phyloP scores from a whole-genome alignment of 2,888 invertebrate species.

The Cryptophagus acutangulus region DNA sequence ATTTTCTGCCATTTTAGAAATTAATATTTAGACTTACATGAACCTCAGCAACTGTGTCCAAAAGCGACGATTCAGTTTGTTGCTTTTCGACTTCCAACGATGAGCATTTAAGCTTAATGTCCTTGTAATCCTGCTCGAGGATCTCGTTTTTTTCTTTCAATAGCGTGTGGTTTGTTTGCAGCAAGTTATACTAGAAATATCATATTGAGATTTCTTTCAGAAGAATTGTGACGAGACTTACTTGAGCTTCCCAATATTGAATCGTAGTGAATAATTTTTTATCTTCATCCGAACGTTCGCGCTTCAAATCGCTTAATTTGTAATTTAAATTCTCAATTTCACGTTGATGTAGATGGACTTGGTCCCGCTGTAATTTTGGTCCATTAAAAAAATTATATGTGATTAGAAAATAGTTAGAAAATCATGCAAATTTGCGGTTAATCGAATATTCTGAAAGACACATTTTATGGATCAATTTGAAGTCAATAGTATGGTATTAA shows the following conservation, averaged over 20 bases:
- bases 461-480: too few relatives aligned
- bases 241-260: slow-evolving; percentile 46
- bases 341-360: slow-evolving; percentile 53
- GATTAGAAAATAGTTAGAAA: slow-evolving; percentile 1
- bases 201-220: neutral
- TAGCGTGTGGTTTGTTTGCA: slow-evolving; percentile 52
- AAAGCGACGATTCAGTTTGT: slow-evolving; percentile 46
- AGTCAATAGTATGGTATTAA: too few relatives aligned
- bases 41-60: slow-evolving; percentile 43
- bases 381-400: too few relatives aligned
- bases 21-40: slow-evolving; percentile 32
- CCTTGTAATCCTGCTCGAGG: slow-evolving; percentile 52
- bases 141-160: slow-evolving; percentile 51
- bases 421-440: neutral
- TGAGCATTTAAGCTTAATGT: slow-evolving; percentile 44
- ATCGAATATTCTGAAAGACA: neutral
- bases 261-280: slow-evolving; percentile 41
- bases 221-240: slow-evolving; percentile 20
- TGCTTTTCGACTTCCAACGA: slow-evolving; percentile 49
- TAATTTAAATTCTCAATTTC: slow-evolving; percentile 52
- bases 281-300: slow-evolving; percentile 47
- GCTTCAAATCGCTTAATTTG: slow-evolving; percentile 49
- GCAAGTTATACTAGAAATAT: slow-evolving; percentile 48
- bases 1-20: neutral
- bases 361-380: slow-evolving; percentile 55